These are phyloP conservation scores for Oreocharis arfaki DNA, from an alignment of 2,113 vertebrate genomes.

Conservation along the genomic window DNA sequence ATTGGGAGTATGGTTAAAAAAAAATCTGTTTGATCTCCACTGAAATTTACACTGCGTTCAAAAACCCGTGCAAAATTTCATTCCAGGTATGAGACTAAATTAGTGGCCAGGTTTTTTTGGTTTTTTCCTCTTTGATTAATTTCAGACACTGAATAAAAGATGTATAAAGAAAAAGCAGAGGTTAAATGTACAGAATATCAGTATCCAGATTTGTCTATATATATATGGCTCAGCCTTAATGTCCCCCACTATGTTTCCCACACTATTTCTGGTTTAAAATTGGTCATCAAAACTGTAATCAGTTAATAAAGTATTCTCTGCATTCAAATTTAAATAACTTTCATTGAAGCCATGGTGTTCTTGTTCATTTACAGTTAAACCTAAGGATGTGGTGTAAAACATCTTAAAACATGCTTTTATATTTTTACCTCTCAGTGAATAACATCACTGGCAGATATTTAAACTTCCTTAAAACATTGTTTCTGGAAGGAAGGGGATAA, in stretches of 20 bases:
- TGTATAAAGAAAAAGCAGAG: slow-evolving; percentile 63
- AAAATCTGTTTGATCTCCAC: neutral
- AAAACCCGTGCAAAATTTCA: neutral
- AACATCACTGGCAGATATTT: neutral
- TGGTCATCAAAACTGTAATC: slow-evolving; percentile 77
- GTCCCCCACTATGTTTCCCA: slow-evolving; percentile 70
- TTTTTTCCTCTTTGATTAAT: neutral
- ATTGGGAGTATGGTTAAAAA: slow-evolving; percentile 9
- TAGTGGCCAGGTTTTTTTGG: neutral
- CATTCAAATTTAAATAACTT: slow-evolving; percentile 69
- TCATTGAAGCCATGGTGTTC: slow-evolving; percentile 31
- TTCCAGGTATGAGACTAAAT: neutral
- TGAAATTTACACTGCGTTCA: neutral
- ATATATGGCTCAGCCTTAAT: slow-evolving; percentile 73
- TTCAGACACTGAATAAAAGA: slow-evolving; percentile 63
- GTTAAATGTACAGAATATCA: slow-evolving; percentile 73
- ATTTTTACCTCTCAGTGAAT: neutral
- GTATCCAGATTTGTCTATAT: slow-evolving; percentile 69
- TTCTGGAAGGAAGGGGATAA: neutral
- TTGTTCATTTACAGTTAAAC: slow-evolving; percentile 4
- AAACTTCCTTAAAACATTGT: neutral
- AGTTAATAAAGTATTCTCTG: slow-evolving; percentile 88
- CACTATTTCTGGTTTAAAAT: slow-evolving; percentile 70
- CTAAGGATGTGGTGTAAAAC: neutral
- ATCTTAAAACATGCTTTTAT: neutral